Conservation (phyloP, 1,140 invertebrate species). For the Aphelinus certus region DNA sequence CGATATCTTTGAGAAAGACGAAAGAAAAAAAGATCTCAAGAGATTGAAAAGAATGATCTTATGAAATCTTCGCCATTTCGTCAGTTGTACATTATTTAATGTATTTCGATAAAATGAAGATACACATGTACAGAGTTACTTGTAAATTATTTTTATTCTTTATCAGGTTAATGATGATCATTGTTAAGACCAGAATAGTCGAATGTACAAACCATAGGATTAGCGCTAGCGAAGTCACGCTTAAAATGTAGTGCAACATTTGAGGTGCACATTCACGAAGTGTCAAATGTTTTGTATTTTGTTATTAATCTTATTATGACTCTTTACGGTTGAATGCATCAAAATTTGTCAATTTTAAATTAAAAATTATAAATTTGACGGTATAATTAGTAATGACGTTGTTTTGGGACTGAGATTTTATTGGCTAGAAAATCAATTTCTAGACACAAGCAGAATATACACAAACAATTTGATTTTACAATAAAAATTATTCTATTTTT, state of each 20-base stretch:
- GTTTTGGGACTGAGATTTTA: too few species aligned
- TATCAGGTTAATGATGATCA: slow-evolving; percentile 44
- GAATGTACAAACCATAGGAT: slow-evolving; percentile 56
- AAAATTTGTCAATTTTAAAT: too few species aligned
- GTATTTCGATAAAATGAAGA: slow-evolving; percentile 44
- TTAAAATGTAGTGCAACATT: slow-evolving; percentile 58
- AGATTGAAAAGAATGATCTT: neutral
- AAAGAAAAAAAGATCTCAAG: slow-evolving; percentile 28
- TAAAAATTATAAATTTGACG: too few species aligned
- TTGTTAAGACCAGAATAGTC: slow-evolving; percentile 49
- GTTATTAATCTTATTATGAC: too few species aligned
- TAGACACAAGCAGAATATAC: too few species aligned
- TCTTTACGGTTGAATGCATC: too few species aligned
- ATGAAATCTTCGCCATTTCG: slow-evolving; percentile 23
- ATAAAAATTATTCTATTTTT: too few species aligned
- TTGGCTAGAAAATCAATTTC: too few species aligned
- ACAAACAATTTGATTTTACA: too few species aligned
- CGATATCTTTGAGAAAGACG: neutral
- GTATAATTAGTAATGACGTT: too few species aligned
- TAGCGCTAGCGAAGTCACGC: slow-evolving; percentile 46
- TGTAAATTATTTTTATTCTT: slow-evolving; percentile 57
- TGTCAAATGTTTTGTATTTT: too few species aligned
- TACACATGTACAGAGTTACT: slow-evolving; percentile 55
- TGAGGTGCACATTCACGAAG: slow-evolving; percentile 14
- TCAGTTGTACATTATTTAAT: slow-evolving; percentile 43